Base-by-base conservation (phyloP, 2,113 vertebrate genomes). In the Alexandromys fortis region DNA sequence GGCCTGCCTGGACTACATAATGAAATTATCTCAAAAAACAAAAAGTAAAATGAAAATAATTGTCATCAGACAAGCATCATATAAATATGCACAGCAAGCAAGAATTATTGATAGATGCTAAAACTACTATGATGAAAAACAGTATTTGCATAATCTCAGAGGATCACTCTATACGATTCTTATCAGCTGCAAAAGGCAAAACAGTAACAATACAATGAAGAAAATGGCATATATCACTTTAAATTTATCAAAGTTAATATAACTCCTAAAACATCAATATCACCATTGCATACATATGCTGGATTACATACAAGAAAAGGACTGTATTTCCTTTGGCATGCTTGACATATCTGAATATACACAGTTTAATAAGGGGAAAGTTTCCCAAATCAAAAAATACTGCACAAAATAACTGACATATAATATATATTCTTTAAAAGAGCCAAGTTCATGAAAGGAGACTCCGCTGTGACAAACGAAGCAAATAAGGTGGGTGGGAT, bases 31-130 rank as follows among this genome's bases (percentile, higher is more conserved):
- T 38, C 11, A 58, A 82, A 82, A 61, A 26, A 33, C 26, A 63
- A 42, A 61, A 61, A 63, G 28, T 63, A 38, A 38, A 65, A 67
- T 45, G 30, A 47, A 86, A 21, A 67, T 35, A 90, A 90, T 38
- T 61, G 68, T 30, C 38, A 76, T 70, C 76, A 95, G 49, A 93
- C 76, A 91, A 93, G 70, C 10, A 85, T 10, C 35, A 88, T 33
- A 91, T 58, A 91, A 87, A 79, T 90, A 94, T 86, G n/a, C 68
- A 87, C 26, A 70, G 38, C 38, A 82, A 70, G 67, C 33, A 93
- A 82, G 35, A 96, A 91, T 88, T 89, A 70, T 11, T 79, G 17
- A 38, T 68, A 22, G 49, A 35, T 49, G 55, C 26, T 79, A 68
- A 92, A 89, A 86, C 70, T 28, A 75, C 45, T 75, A 11, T 33